phyloP scores from a whole-genome alignment of 2,113 vertebrate species.

The Actenoides lindsayi region DNA sequence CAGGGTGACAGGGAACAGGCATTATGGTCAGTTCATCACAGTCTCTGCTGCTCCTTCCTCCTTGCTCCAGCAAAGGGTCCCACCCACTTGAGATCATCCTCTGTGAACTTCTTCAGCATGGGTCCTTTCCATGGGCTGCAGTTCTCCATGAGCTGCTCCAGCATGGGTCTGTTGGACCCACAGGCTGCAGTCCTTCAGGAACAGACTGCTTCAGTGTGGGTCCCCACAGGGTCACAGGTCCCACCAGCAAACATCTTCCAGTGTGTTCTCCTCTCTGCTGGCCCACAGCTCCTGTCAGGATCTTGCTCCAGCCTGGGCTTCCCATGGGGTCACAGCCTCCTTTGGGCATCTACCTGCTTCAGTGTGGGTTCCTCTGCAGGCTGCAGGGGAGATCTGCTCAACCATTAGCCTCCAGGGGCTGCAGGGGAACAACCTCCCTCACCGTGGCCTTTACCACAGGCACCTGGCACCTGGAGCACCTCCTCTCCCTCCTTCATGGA shows the following conservation, averaged over 20 bases:
- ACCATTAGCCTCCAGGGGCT: background rate
- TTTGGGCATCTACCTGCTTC: too few relatives aligned
- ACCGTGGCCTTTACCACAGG: too few relatives aligned
- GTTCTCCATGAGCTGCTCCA: background rate
- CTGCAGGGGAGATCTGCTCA: background rate
- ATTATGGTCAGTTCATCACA: background rate
- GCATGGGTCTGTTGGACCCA: background rate
- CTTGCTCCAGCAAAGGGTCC: background rate
- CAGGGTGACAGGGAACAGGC: fast-evolving
- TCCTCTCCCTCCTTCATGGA: background rate
- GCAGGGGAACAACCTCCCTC: background rate
- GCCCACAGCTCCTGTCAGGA: too few relatives aligned
- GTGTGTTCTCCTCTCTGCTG: too few relatives aligned
- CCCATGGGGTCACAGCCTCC: too few relatives aligned
- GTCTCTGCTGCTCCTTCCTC: background rate
- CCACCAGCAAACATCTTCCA: too few relatives aligned
- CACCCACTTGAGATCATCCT: background rate
- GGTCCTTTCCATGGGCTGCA: background rate
- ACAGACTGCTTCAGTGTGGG: too few relatives aligned
- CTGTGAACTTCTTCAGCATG: background rate
- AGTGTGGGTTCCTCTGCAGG: fast-evolving
- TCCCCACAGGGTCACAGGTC: too few relatives aligned
- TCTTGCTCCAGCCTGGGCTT: too few relatives aligned
- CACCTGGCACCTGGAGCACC: fast-evolving
- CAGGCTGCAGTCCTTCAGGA: too few relatives aligned